These are phyloP conservation scores for Macrochelys suwanniensis DNA, from an alignment of 2,797 vertebrate genomes.

Conservation along the genomic window DNA sequence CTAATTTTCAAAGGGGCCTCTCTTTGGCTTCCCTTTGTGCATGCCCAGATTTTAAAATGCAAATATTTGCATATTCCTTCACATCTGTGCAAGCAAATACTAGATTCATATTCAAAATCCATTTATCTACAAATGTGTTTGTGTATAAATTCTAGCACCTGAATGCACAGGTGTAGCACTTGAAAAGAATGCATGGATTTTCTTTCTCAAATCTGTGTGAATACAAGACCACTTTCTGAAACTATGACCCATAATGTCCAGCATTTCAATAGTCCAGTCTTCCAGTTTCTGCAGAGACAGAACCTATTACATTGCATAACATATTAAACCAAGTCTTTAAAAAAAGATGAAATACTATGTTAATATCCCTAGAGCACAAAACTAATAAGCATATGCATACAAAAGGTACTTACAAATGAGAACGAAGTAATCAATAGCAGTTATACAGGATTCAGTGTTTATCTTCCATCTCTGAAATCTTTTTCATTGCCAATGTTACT, in stretches of 20 bases:
- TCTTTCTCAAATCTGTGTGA: background rate
- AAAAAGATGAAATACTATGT: background rate
- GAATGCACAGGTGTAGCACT: background rate
- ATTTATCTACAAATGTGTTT: background rate
- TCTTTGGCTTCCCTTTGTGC: background rate
- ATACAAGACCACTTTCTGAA: background rate
- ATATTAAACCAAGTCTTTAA: conserved; percentile 25
- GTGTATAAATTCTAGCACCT: background rate
- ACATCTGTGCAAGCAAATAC: background rate
- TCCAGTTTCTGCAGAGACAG: background rate
- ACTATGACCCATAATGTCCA: background rate
- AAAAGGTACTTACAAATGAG: conserved; percentile 66
- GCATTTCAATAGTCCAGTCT: background rate
- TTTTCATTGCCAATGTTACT: background rate
- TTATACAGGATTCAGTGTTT: background rate
- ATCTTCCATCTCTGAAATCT: conserved; percentile 38
- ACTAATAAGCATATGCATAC: conserved; percentile 7
- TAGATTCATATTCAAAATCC: background rate
- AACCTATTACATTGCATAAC: background rate
- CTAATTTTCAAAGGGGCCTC: background rate
- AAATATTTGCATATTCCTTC: background rate
- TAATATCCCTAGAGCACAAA: background rate
- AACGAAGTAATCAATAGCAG: conserved; percentile 55
- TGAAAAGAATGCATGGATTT: background rate
- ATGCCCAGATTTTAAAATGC: background rate